These are phyloP conservation scores for Ectropis grisescens DNA, from an alignment of 1,140 invertebrate species.

Conservation along the genomic window DNA sequence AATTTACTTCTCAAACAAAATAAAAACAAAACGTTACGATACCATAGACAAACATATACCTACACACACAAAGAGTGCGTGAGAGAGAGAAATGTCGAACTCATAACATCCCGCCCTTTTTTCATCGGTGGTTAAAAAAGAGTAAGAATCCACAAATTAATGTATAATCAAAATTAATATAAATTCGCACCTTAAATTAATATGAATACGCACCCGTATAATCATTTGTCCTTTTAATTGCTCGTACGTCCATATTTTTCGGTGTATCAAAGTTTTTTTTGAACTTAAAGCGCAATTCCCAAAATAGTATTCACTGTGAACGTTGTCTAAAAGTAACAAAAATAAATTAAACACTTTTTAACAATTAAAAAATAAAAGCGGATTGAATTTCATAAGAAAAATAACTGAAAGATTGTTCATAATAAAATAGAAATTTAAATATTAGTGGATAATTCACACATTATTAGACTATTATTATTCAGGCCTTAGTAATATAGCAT, in stretches of 20 bases:
- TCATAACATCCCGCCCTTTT: not conserved
- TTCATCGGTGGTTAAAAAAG: not conserved
- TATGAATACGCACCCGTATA: not conserved
- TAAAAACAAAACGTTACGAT: too few species aligned
- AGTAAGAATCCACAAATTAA: not conserved
- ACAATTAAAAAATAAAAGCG: not conserved
- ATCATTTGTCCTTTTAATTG: not conserved
- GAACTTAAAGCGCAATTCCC: not conserved
- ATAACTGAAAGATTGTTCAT: not conserved
- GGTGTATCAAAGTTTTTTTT: not conserved
- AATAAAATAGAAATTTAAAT: not conserved
- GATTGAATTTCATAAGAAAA: not conserved
- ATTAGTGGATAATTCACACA: not conserved
- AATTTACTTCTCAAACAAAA: too few species aligned
- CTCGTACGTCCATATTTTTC: not conserved
- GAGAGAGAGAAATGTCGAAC: too few species aligned
- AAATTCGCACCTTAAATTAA: not conserved
- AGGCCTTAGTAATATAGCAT: not conserved
- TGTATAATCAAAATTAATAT: not conserved
- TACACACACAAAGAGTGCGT: not conserved
- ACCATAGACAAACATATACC: not conserved
- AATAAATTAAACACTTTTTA: not conserved
- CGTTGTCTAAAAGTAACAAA: not conserved
- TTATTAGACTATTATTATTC: not conserved
- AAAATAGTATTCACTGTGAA: constrained; percentile 1